Base-by-base conservation (phyloP, 1,140 invertebrate species). In the Anadara kagoshimensis region DNA sequence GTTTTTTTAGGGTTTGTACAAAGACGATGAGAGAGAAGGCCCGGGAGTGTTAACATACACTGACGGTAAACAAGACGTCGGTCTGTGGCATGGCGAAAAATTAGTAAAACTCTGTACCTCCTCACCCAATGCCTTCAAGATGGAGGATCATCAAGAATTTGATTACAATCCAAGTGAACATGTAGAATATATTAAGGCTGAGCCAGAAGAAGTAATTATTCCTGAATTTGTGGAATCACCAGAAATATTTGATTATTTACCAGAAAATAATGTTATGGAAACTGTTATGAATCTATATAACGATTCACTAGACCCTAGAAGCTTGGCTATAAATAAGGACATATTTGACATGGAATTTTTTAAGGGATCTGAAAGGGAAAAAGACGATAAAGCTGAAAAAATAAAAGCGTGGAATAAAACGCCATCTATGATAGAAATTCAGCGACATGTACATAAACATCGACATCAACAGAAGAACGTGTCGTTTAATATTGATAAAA, bases 21-120 rank as follows among this genome's bases (percentile, higher is more conserved):
- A 83, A 71, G 80, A 87, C 22, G 86, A 89, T 80, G 85, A 88
- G 51, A 64, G 88, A 66, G 78, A 83, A 58, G 88, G 88, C 18
- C 88, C 87, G 14, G 88, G 88, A 0, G 80, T 89, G 11, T 56
- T 88, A 47, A 87, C 83, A 2, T 89, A 89, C 71, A 72, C 74
- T 14, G 79, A 88, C 72, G 82, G 80, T 11, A 74, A 53, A 36
- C 85, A 88, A 64, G 88, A 89, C 78, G 84, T 89, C 1, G 88
- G 88, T 5, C 73, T 88, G 7, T 89, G 88, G 88, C 78, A 76
- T 49, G 80, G 85, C 24, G 86, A 89, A 61, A 81, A 83, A 45
- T 73, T 89, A 0, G 70, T 86, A 44, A 87, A 86, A 69, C 74
- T 89, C 16, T 81, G 85, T 67, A 76, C 81, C 26, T 43, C 76